phyloP scores from a whole-genome alignment of 2,113 vertebrate genomes.

The Orientallactaga bullata region DNA sequence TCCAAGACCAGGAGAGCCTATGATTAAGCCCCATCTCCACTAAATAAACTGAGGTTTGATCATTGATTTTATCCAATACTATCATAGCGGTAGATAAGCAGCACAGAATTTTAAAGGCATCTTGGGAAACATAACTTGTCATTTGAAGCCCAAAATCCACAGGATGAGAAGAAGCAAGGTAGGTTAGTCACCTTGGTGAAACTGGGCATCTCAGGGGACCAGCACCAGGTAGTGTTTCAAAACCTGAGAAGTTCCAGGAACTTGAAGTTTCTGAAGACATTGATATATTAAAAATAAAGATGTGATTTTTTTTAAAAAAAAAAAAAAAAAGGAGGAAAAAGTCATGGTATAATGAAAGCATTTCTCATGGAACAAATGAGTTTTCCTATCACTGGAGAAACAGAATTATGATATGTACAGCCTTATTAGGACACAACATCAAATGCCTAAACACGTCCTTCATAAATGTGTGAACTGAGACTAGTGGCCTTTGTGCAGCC shows the following conservation, averaged over 20 bases:
- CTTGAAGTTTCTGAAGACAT: not conserved
- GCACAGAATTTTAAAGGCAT: not conserved
- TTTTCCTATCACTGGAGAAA: not conserved
- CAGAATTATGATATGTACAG: not conserved
- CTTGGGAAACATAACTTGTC: not conserved
- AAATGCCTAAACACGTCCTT: conserved; percentile 45
- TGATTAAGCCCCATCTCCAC: not conserved
- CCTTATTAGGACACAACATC: not conserved
- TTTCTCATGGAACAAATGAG: not conserved
- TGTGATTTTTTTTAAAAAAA: not conserved
- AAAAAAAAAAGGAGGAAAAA: not conserved
- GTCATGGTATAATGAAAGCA: not conserved
- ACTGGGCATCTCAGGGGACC: not conserved
- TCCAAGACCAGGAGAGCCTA: not conserved
- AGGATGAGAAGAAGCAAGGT: not conserved
- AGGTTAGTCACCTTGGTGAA: not conserved
- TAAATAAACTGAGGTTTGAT: not conserved
- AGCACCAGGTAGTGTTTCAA: not conserved
- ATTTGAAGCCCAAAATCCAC: not conserved
- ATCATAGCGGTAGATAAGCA: not conserved
- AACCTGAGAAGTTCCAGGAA: not conserved
- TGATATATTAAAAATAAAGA: not conserved
- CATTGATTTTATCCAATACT: not conserved
- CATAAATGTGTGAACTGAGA: not conserved
- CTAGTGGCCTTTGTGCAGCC: not conserved